Percentiles rank a stretch among this genome's conserved stretches.
Conservation (phyloP, 2,888 invertebrate species). For the Tetragonula carbonaria region DNA sequence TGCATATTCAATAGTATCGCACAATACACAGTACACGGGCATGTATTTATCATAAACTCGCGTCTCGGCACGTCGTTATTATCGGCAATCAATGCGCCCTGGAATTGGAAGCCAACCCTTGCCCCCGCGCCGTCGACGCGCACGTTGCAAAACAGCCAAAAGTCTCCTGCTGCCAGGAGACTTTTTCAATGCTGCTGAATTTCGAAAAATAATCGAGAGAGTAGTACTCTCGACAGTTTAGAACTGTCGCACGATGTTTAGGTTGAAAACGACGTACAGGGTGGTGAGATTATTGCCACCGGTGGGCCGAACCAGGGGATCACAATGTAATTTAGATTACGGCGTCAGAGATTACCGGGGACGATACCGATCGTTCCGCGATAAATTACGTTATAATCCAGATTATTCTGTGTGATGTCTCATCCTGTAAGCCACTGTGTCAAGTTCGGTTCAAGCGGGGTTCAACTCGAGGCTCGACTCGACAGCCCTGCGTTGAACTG, state of each 20-base stretch:
- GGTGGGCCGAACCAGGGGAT: neutral
- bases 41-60: conserved; percentile 1
- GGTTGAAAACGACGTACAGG: neutral
- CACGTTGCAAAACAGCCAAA: neutral
- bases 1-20: neutral
- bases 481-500: neutral
- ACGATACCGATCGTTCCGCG: conserved; percentile 30
- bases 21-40: neutral
- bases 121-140: no score
- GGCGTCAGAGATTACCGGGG: conserved; percentile 17
- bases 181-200: no score
- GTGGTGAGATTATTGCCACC: conserved; percentile 13
- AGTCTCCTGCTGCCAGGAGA: neutral
- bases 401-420: conserved; percentile 36
- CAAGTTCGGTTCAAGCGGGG: conserved; percentile 2
- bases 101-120: no score
- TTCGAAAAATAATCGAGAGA: no score
- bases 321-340: conserved; percentile 34
- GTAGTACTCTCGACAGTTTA: no score
- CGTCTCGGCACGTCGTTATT: neutral
- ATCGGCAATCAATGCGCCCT: neutral
- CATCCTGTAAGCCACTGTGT: conserved; percentile 28
- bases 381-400: conserved; percentile 43
- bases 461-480: neutral
- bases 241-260: neutral